Evolutionary conservation across 2,113 vertebrate species (phyloP), one percentile per base, ranked within the genome.

Genomic region (Anas platyrhynchos): DNA sequence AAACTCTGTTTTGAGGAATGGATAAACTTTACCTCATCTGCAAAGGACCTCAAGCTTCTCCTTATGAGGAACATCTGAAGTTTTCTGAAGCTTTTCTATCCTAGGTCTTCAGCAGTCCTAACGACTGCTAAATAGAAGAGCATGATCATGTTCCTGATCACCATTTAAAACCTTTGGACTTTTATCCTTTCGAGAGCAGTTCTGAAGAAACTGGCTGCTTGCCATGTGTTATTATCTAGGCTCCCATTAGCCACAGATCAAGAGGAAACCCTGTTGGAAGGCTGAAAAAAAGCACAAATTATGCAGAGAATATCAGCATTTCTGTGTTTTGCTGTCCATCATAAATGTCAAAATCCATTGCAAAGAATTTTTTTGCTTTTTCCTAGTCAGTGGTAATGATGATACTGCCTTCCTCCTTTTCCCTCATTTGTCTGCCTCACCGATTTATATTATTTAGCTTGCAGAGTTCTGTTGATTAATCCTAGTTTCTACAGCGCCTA

Each of bases 21-120:
- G 13, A 25, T 13, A 31, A 32, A 11, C 59, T 87, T 68, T 87
- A 7, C 36, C 29, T 91, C 10, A 25, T 7, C 32, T 83, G 12
- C 48, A 46, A 72, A 74, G 34, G 78, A 43, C 36, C 21, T 79
- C 3, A 3, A 13, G 15, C 25, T 50, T 55, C 20, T 38, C 59
- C 31, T 36, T 41, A 0, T 34, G 25, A 36, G 61, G 25, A 62
- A n/a, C 0, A 0, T 43, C 21, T 59, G 4, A 16, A 31, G 29
- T 79, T 22, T 62, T 74, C 52, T 65, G 66, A n/a, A 76, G 48
- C 25, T 55, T 44, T 56, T 77, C 44, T 91, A 36, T 25, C 11
- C 10, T n/a, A 56, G 4, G 27, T 62, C 20, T 41, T 86, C 52
- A 54, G 63, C 41, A 55, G 20, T 54, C 27, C 38, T 5, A 1